Evolutionary conservation across 2,113 vertebrate species (phyloP).

Genomic region (Ranitomeya variabilis): DNA sequence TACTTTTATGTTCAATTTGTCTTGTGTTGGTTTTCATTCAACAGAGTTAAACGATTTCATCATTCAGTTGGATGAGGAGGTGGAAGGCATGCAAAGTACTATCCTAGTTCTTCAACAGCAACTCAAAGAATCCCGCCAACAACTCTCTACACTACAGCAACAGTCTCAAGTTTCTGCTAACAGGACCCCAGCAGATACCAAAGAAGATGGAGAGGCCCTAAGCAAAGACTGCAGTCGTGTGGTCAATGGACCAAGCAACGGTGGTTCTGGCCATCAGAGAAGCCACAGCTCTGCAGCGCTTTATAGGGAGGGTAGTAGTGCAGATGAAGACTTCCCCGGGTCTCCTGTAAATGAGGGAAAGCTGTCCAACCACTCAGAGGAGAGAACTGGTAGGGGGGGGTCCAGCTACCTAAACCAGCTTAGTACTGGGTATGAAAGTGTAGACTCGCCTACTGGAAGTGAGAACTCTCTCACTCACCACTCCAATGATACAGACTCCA

Average conservation of each 20-base stretch:
- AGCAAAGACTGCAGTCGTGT: constrained; percentile 91
- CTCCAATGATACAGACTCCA: constrained; percentile 99
- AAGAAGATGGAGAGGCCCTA: constrained; percentile 76
- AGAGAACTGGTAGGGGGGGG: constrained; percentile 85
- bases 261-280: constrained; percentile 85
- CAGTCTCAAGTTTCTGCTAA: constrained; percentile 78
- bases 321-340: constrained; percentile 89
- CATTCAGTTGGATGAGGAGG: constrained; percentile 98
- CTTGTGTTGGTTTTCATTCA: neutral
- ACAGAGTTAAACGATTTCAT: constrained; percentile 98
- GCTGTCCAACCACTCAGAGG: constrained; percentile 94
- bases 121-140: constrained; percentile 89
- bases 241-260: constrained; percentile 94
- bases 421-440: constrained; percentile 96
- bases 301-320: constrained; percentile 90
- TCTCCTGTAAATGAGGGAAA: constrained; percentile 90
- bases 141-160: constrained; percentile 85
- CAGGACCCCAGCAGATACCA: constrained; percentile 86
- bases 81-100: constrained; percentile 99
- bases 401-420: constrained; percentile 88
- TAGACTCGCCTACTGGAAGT: constrained; percentile 99
- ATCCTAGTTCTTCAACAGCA: constrained; percentile 98
- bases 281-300: constrained; percentile 83
- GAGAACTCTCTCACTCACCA: constrained; percentile 98
- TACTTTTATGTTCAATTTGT: neutral